Percentiles rank a stretch among this genome's conserved stretches.
Evolutionary conservation across 2,888 invertebrate species (phyloP).

Genomic region (Papilio gigon): DNA sequence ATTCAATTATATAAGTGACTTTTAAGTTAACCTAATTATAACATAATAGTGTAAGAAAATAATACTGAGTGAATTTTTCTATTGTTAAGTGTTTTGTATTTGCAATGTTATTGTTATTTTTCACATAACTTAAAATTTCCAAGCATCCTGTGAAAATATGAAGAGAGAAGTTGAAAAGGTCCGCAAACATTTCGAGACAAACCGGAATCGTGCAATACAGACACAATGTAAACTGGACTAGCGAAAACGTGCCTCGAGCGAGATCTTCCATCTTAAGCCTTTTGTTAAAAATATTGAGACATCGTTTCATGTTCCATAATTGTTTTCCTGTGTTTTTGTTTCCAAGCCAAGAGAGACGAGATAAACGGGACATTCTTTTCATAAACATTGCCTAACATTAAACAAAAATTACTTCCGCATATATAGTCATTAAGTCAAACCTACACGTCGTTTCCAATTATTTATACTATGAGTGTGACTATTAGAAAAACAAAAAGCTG

Average conservation of each 20-base stretch:
- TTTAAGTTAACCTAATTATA: no score
- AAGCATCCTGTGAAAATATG: slow-evolving; percentile 20
- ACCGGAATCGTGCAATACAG: slow-evolving; percentile 37
- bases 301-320: slow-evolving; percentile 18
- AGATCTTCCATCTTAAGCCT: slow-evolving; percentile 32
- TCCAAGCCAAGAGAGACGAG: neutral
- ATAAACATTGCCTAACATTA: neutral
- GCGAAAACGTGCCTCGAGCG: slow-evolving; percentile 34
- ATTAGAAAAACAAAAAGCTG: no score
- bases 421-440: no score
- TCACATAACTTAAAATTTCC: neutral
- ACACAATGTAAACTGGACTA: slow-evolving; percentile 36
- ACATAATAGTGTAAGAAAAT: neutral
- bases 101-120: neutral
- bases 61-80: neutral
- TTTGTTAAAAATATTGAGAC: slow-evolving; percentile 34
- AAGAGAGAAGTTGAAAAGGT: slow-evolving; percentile 23
- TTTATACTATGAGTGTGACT: no score
- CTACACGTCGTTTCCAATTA: no score
- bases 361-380: neutral
- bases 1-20: no score
- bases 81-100: neutral
- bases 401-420: no score
- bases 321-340: slow-evolving; percentile 18
- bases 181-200: slow-evolving; percentile 33